These are phyloP conservation scores for Brachylomia viminalis DNA, from an alignment of 2,888 invertebrate genomes.

Conservation along the genomic window DNA sequence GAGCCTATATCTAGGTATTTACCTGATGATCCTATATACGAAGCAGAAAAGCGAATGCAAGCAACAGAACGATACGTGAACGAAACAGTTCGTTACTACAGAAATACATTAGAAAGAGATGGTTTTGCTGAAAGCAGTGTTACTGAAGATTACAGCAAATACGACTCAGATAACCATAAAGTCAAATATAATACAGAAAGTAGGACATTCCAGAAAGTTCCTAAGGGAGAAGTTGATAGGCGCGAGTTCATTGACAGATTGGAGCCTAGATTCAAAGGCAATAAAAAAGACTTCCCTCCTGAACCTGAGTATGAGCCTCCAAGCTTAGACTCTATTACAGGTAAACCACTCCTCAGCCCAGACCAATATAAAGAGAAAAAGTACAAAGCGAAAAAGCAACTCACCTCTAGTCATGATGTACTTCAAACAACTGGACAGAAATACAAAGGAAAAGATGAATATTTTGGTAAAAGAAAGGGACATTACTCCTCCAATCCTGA, in stretches of 20 bases:
- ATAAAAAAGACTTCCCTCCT: conserved; percentile 85
- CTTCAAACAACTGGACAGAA: conserved; percentile 85
- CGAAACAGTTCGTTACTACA: conserved; percentile 90
- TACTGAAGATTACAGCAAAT: conserved; percentile 88
- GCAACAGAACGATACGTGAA: conserved; percentile 90
- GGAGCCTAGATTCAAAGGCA: conserved; percentile 78
- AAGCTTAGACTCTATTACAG: conserved; percentile 91
- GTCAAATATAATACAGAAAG: conserved; percentile 86
- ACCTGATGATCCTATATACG: conserved; percentile 88
- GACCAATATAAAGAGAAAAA: conserved; percentile 90
- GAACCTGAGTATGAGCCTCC: conserved; percentile 92
- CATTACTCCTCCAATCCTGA: conserved; percentile 92
- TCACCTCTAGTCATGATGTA: conserved; percentile 88
- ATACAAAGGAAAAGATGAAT: conserved; percentile 86
- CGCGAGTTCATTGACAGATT: conserved; percentile 83
- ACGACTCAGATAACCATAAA: conserved; percentile 86
- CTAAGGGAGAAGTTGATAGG: conserved; percentile 82
- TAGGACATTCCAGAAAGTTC: conserved; percentile 81
- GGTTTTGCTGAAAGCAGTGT: conserved; percentile 89
- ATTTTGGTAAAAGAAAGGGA: conserved; percentile 87
- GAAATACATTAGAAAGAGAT: conserved; percentile 90
- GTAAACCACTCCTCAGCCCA: conserved; percentile 91
- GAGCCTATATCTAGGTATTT: conserved; percentile 86
- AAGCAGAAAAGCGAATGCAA: conserved; percentile 87
- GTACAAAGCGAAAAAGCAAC: conserved; percentile 85